These are phyloP conservation scores for Cybosia mesomella DNA, from an alignment of 2,888 invertebrate species.

Conservation along the genomic window DNA sequence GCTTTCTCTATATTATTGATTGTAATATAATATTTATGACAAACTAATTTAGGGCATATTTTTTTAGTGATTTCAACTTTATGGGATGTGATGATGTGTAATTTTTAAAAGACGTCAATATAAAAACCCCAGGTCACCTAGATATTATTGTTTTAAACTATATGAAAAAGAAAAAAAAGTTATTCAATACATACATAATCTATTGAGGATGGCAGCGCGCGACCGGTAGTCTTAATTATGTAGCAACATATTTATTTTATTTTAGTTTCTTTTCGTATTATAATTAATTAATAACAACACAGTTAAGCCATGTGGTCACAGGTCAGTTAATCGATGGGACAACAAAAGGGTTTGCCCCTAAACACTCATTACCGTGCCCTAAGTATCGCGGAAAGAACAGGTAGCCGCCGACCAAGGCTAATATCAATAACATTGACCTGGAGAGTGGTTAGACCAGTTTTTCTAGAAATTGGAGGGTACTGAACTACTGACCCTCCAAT, in stretches of 20 bases:
- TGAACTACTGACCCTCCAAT: not conserved
- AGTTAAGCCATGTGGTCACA: not conserved
- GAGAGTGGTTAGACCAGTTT: slow-evolving; percentile 2
- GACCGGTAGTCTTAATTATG: not conserved
- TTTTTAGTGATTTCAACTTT: too few species aligned
- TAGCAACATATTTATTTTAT: not conserved
- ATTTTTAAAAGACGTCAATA: too few species aligned
- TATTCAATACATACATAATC: not conserved
- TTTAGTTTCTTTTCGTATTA: not conserved
- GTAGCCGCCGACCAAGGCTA: not conserved
- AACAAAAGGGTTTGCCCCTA: not conserved
- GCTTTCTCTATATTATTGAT: too few species aligned
- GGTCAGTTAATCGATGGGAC: not conserved
- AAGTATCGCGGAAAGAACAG: too few species aligned
- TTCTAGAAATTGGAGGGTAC: not conserved
- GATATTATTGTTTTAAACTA: not conserved
- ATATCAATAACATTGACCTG: not conserved
- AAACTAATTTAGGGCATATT: too few species aligned
- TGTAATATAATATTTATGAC: too few species aligned
- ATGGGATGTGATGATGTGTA: too few species aligned
- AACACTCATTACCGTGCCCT: too few species aligned
- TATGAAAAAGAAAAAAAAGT: not conserved
- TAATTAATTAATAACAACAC: not conserved
- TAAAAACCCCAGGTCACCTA: too few species aligned
- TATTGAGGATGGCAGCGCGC: not conserved